Evolutionary conservation across 2,113 vertebrate species (phyloP), one percentile per base, ranked within the genome.

Genomic region (Oncorhynchus keta): DNA sequence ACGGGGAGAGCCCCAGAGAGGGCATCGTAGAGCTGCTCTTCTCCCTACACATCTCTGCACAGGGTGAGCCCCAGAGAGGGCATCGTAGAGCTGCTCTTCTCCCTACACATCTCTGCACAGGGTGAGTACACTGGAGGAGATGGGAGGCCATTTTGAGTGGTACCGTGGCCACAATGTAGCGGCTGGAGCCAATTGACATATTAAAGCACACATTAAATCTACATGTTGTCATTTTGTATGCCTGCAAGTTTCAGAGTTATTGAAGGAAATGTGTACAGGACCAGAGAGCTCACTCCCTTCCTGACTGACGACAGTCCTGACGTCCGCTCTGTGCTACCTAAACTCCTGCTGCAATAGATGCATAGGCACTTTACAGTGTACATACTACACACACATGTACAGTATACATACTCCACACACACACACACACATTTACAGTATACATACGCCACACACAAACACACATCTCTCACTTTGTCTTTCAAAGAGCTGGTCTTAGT

Each of bases 321-420:
- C 70, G 92, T 94, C 22, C 89, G 91, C n/a, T 94, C 93, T 1
- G 91, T 94, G 75, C 88, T 94, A 55, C 92, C 84, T 0, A 94
- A 94, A 30, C 90, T 94, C 7, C 84, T 94, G 78, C 88, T 94
- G 78, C 92, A 93, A 57, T 77, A 93, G 89, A 93, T 92, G 93
- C 93, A 86, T 76, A 70, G 22, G 13, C 9, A 14, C 6, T 0
- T 11, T 6, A 2, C 16, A 14, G 39, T 65, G 62, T 45, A 72
- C 55, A 76, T 62, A 59, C 14, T 45, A 18, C 26, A 11, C 22
- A 45, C 14, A 9, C 9, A 51, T 35, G 1, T 35, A 35, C 24
- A 24, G 24, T 24, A 24, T 24, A 24, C 24, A 24, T 24, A 24
- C 24, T 24, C 1, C 32, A 35, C 1, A 35, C 32, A 26, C 1